A percentile compares a stretch with the other conserved stretches of the same genome.
Conservation (phyloP, 37 sponge, comb jelly and placozoan genomes). For the Aplysina aerophoba region DNA sequence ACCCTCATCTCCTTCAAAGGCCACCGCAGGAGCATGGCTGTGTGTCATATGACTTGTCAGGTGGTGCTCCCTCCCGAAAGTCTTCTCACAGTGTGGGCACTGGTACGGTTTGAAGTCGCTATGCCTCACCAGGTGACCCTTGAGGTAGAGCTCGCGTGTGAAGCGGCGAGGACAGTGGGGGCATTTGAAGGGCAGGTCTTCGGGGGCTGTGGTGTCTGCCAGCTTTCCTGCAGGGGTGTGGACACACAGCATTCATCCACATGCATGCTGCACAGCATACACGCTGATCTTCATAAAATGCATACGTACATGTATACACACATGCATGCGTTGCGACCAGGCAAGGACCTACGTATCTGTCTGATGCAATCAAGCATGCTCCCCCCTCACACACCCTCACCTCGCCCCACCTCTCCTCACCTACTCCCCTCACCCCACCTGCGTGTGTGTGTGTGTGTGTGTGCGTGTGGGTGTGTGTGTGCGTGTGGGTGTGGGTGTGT, state of each 20-base stretch:
- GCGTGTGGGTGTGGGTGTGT: slow-evolving; percentile 14
- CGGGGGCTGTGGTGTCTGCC: background rate
- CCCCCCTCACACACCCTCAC: no score
- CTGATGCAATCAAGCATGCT: no score
- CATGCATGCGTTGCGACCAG: no score
- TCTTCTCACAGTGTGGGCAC: slow-evolving; percentile 1
- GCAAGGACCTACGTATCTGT: no score
- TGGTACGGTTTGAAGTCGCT: background rate
- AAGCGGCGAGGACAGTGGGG: slow-evolving; percentile 7
- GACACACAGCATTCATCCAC: slow-evolving; percentile 37
- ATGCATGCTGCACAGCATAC: background rate
- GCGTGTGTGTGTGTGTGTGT: background rate
- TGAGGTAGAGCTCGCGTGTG: background rate
- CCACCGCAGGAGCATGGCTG: background rate
- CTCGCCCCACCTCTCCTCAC: no score
- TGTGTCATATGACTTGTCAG: slow-evolving; percentile 10
- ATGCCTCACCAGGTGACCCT: background rate
- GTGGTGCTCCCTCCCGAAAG: slow-evolving; percentile 4
- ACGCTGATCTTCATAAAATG: background rate
- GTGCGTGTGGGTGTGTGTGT: no score
- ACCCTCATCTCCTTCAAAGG: no score
- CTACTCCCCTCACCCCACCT: no score
- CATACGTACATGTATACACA: background rate
- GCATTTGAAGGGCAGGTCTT: slow-evolving; percentile 29
- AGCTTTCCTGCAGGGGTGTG: slow-evolving; percentile 20